Evolutionary conservation across 2,113 vertebrate species (phyloP), one percentile per base, ranked within the genome.

Genomic region (Silurus asotus): DNA sequence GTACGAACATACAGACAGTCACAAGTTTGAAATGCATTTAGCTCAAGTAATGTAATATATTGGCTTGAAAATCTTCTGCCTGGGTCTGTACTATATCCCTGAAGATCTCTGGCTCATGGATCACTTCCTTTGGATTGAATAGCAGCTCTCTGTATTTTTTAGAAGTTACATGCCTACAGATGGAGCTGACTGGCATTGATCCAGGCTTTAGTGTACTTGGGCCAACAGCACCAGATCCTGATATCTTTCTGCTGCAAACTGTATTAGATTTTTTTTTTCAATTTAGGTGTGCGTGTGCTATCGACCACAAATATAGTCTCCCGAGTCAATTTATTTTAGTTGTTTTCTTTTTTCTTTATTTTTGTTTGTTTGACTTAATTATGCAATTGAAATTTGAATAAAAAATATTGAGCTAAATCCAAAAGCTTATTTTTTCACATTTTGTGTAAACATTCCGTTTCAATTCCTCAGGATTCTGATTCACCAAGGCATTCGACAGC

Each of bases 401-500:
- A 51, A 37, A 72, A 48, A 72, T 11, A 5, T 74, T 48, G 19
- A 17, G 13, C 7, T 55, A 15, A 5, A 75, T 9, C 9, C 8
- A 8, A 20, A 74, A 49, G 45, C 8, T n/a, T 14, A n/a, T 56
- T 56, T 0, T 72, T 72, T 28, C 48, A n/a, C n/a, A 49, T 49
- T 37, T 45, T 81, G 17, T 25, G 15, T 80, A 17, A 81, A 55
- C 9, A 17, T 81, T 69, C 13, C 62, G 8, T n/a, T 61, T 84
- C 4, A 59, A 55, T 11, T 64, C 37, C 49, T 20, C 94, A 99
- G 98, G 98, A 99, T 92, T 99, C 98, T 0, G 98, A 99, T 90
- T 99, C 98, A 56, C 98, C 98, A 0, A 95, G 97, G 87, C 98
- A 99, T 92, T 99, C 98, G 56, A 99, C 97, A 0, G 97, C 98